Evolutionary conservation across 1,140 invertebrate genomes (phyloP).

Genomic region (Nasonia vitripennis): DNA sequence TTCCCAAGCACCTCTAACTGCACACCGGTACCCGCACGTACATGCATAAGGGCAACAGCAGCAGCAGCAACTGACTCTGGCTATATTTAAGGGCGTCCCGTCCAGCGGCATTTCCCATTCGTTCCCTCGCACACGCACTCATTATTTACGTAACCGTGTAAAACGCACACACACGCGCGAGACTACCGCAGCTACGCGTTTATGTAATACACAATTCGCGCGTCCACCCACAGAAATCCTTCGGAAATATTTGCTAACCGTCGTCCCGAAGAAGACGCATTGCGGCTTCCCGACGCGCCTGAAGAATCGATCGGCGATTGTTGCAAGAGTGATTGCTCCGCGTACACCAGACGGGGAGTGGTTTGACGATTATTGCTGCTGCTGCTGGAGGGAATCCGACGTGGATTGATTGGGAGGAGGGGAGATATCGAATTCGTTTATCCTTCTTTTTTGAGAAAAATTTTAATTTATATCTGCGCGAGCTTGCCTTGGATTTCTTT

Average conservation of each 20-base stretch:
- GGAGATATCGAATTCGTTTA: too few species aligned
- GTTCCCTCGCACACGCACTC: neutral
- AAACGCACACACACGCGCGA: neutral
- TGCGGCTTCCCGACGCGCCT: neutral
- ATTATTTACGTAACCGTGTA: conserved; percentile 33
- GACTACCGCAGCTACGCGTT: neutral
- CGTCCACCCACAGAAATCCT: neutral
- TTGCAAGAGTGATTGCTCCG: neutral
- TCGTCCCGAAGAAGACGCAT: neutral
- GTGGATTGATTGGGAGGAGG: too few species aligned
- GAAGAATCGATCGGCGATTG: conserved; percentile 19
- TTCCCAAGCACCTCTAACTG: neutral
- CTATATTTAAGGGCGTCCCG: conserved; percentile 26
- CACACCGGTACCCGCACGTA: neutral
- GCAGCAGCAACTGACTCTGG: neutral
- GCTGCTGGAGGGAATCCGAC: too few species aligned
- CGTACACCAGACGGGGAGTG: neutral
- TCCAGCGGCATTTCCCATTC: conserved; percentile 11
- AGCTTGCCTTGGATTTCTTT: too few species aligned
- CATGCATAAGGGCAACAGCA: neutral
- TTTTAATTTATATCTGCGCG: too few species aligned
- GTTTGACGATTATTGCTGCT: neutral
- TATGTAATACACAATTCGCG: conserved; percentile 1
- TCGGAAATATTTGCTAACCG: neutral
- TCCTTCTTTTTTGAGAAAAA: too few species aligned